Base-by-base conservation (phyloP, 2,888 invertebrate species). In the Anaspis maculata region DNA sequence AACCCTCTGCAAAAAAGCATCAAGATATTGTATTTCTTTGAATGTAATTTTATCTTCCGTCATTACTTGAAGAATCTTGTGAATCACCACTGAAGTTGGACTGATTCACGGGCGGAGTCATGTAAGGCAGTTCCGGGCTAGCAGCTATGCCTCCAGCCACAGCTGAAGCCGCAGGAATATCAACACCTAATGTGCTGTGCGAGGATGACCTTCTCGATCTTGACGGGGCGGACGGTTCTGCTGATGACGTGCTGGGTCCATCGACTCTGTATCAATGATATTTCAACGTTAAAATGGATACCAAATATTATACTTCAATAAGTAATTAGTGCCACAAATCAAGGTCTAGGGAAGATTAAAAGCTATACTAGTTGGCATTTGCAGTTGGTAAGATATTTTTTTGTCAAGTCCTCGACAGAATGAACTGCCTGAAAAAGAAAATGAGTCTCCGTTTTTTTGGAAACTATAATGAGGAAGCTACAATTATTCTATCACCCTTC, bases 61-160 rank as follows among this genome's bases (percentile, higher is more conserved):
- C 30, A 28, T 32, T 66, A 85, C 85, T 86, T 35, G 83, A 77
- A 1, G 88, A 88, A 64, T 89, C 90, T 48, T 89, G 88, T 2
- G 90, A 90, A 63, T 91, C 90, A 0, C 90, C 90, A 57, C 89
- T 90, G 59, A 90, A 90, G 62, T 90, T 76, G 1, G 52, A 41
- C 43, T 63, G 63, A 7, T 49, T 52, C 57, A 86, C 63, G 46
- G 82, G 88, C 28, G 88, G 88, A 6, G 89, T 89, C 77, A 89
- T 89, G 61, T 89, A 89, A 1, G 89, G 89, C 55, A 89, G 67
- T 60, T 89, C 89, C 60, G 86, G 86, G 60, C 84, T 88, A 22
- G 89, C 89, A 21, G 88, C 84, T 45, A 89, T 73, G 56, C 83
- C 80, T 9, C 89, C 89, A 34, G 85, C 81, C 51, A 89, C 88